phyloP scores from a whole-genome alignment of 1,140 invertebrate genomes.

The Metaphire vulgaris region DNA sequence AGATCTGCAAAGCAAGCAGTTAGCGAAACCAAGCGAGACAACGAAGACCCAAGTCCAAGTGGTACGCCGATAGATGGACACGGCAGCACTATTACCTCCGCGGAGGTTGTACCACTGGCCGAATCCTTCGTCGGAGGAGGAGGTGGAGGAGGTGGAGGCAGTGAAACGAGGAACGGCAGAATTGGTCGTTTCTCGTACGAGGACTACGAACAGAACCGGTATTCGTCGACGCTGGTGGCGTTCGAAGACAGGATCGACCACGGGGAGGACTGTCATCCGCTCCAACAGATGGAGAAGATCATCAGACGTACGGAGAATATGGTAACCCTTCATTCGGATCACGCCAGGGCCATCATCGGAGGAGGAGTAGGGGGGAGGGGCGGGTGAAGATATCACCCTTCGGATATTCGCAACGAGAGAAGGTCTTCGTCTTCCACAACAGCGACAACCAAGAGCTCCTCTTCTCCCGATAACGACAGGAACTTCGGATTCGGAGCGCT shows the following conservation, averaged over 20 bases:
- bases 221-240: slow-evolving; percentile 67
- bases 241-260: slow-evolving; percentile 62
- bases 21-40: not conserved
- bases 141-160: not conserved
- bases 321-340: not conserved
- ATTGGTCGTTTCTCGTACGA: not conserved
- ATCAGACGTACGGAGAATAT: slow-evolving; percentile 15
- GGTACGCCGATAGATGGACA: not conserved
- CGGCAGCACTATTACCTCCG: not conserved
- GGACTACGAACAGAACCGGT: slow-evolving; percentile 36
- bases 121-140: not conserved
- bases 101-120: not conserved
- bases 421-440: not conserved
- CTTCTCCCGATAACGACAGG: not conserved
- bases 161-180: not conserved
- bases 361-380: slow-evolving; percentile 3
- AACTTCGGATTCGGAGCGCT: not conserved
- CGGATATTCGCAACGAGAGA: not conserved
- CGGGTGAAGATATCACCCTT: not conserved
- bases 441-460: not conserved
- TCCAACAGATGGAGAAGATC: slow-evolving; percentile 26
- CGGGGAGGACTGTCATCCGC: slow-evolving; percentile 17
- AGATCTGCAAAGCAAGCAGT: not conserved
- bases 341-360: not conserved
- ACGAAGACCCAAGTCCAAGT: not conserved